A percentile compares a stretch with the other conserved stretches of the same genome.
These are phyloP conservation scores for Sphaerophoria rueppellii DNA, from an alignment of 2,888 invertebrate genomes.

Conservation along the genomic window DNA sequence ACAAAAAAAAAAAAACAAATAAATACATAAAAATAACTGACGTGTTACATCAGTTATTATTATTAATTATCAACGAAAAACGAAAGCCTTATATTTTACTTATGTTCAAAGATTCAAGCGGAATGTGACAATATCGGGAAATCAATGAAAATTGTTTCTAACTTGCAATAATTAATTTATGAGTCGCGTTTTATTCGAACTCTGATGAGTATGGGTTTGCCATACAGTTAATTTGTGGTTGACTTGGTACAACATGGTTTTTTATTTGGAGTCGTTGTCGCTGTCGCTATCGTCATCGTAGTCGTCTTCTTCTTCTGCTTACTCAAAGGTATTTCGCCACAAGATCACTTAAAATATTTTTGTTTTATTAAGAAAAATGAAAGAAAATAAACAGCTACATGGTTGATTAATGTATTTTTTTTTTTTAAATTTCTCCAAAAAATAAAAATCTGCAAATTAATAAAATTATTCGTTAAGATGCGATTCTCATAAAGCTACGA, in stretches of 20 bases:
- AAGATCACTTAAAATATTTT: conserved; percentile 17
- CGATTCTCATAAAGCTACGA: background rate
- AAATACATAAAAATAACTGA: background rate
- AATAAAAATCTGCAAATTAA: background rate
- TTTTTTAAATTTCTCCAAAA: background rate
- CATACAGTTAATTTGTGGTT: conserved; percentile 27
- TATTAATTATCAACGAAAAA: background rate
- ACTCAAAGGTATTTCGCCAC: conserved; percentile 36
- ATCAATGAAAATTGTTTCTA: conserved; percentile 22
- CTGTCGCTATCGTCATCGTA: too few species aligned
- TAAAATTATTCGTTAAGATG: conserved; percentile 2
- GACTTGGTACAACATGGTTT: conserved; percentile 25
- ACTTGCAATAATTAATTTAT: conserved; percentile 1
- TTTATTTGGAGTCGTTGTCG: background rate
- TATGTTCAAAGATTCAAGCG: background rate
- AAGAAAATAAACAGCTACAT: too few species aligned
- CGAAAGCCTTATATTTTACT: conserved; percentile 27
- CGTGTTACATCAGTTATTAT: conserved; percentile 26
- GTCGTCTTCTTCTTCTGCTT: background rate
- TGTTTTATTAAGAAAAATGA: too few species aligned
- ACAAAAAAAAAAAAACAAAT: background rate
- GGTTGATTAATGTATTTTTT: background rate
- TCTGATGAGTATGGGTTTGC: conserved; percentile 20
- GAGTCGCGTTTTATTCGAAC: conserved; percentile 19
- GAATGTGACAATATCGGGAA: conserved; percentile 40